Conservation (phyloP, 2,113 vertebrate genomes). For the Dermatemys mawii region DNA sequence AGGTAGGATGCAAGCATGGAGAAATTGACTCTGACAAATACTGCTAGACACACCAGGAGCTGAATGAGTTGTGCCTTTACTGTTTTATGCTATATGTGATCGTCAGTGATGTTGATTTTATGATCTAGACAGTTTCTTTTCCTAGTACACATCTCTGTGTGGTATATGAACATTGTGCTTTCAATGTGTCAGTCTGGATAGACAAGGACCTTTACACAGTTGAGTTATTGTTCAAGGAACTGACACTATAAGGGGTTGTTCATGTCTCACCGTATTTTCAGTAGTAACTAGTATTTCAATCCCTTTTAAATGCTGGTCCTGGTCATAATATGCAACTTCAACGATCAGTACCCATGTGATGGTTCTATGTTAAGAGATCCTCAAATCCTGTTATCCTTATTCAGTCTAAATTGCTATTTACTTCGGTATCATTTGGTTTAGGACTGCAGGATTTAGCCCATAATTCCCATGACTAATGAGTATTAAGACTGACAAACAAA, state of each 20-base stretch:
- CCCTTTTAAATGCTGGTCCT: neutral
- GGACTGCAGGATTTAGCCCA: neutral
- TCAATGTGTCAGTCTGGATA: neutral
- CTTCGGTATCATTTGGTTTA: neutral
- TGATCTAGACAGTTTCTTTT: neutral
- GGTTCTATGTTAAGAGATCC: neutral
- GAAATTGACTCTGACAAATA: no score
- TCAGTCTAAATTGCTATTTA: neutral
- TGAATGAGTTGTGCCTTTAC: no score
- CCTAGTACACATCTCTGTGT: neutral
- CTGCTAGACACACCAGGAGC: neutral
- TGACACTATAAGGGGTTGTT: neutral
- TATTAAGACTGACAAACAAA: neutral
- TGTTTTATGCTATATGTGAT: neutral
- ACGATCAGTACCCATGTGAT: neutral
- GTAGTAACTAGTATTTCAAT: neutral
- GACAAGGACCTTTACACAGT: neutral
- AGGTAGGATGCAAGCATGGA: no score
- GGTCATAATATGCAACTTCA: neutral
- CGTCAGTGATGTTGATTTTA: neutral
- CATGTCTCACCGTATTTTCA: neutral
- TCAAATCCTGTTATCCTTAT: neutral
- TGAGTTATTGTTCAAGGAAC: neutral
- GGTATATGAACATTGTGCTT: neutral
- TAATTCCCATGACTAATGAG: neutral